These are phyloP conservation scores for Acanthurus lineatus DNA, from an alignment of 2,797 vertebrate genomes.

Conservation along the genomic window DNA sequence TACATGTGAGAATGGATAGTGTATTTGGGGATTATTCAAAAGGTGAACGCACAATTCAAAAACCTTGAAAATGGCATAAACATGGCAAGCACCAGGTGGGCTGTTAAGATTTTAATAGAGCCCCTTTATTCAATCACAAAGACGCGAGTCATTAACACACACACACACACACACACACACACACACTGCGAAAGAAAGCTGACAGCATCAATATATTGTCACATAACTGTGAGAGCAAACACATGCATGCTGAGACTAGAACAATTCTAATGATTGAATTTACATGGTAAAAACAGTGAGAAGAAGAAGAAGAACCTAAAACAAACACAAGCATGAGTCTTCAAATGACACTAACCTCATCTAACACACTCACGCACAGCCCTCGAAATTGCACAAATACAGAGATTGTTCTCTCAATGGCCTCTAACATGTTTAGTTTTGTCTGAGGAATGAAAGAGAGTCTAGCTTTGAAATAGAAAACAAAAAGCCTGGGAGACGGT, in stretches of 20 bases:
- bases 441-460: constrained; percentile 8
- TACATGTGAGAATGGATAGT: constrained; percentile 31
- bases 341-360: constrained; percentile 26
- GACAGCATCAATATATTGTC: constrained; percentile 2
- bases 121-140: constrained; percentile 43
- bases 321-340: constrained; percentile 26
- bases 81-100: constrained; percentile 26
- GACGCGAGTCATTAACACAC: constrained; percentile 5
- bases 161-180: not conserved
- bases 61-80: constrained; percentile 36
- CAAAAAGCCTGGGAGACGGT: constrained; percentile 49
- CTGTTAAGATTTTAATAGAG: constrained; percentile 37
- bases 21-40: constrained; percentile 14
- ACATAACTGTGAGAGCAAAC: constrained; percentile 4
- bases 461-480: constrained; percentile 41
- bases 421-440: constrained; percentile 31
- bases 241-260: not conserved
- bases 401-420: constrained; percentile 16
- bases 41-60: constrained; percentile 15
- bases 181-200: not conserved
- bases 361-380: constrained; percentile 17
- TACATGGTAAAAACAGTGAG: not conserved
- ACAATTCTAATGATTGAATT: constrained; percentile 27
- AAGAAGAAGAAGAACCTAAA: not conserved
- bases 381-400: constrained; percentile 25